Percentiles rank a stretch among this genome's conserved stretches.
Conservation (phyloP, 2,888 invertebrate genomes). For the Habroteleia sp. region DNA sequence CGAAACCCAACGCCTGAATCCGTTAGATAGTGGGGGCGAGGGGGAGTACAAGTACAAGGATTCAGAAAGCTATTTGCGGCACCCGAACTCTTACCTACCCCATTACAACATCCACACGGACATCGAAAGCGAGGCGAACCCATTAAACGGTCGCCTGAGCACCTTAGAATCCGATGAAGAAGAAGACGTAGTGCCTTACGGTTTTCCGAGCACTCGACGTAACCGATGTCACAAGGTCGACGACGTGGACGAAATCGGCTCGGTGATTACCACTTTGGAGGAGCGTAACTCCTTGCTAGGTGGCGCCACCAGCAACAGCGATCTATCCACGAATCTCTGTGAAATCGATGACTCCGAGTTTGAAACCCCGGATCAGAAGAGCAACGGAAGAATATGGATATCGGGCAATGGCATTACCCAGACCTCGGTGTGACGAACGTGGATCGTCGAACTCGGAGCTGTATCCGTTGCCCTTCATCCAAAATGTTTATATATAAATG, state of each 20-base stretch:
- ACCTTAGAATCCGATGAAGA: slow-evolving; percentile 78
- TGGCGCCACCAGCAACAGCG: slow-evolving; percentile 89
- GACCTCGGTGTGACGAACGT: slow-evolving; percentile 80
- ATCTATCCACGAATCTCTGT: slow-evolving; percentile 93
- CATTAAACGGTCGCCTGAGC: slow-evolving; percentile 78
- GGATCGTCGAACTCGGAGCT: slow-evolving; percentile 13
- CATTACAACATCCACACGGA: slow-evolving; percentile 86
- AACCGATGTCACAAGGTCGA: slow-evolving; percentile 79
- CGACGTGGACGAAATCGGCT: slow-evolving; percentile 85
- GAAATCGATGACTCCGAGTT: slow-evolving; percentile 95
- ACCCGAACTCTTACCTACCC: slow-evolving; percentile 92
- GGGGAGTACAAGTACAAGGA: slow-evolving; percentile 82
- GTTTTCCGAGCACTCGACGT: slow-evolving; percentile 81
- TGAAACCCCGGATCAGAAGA: slow-evolving; percentile 82
- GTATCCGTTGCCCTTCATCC: slow-evolving; percentile 58
- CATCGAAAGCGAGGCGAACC: slow-evolving; percentile 83
- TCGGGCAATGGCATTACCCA: slow-evolving; percentile 79
- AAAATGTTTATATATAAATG: slow-evolving; percentile 69
- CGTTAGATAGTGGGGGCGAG: slow-evolving; percentile 85
- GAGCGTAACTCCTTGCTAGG: slow-evolving; percentile 89
- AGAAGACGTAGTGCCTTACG: slow-evolving; percentile 82
- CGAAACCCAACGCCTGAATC: slow-evolving; percentile 83
- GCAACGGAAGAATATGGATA: slow-evolving; percentile 78
- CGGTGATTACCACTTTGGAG: slow-evolving; percentile 87
- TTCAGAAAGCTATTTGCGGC: slow-evolving; percentile 88